Base-by-base conservation (phyloP, 2,888 invertebrate genomes). In the Heliconius ethilla region DNA sequence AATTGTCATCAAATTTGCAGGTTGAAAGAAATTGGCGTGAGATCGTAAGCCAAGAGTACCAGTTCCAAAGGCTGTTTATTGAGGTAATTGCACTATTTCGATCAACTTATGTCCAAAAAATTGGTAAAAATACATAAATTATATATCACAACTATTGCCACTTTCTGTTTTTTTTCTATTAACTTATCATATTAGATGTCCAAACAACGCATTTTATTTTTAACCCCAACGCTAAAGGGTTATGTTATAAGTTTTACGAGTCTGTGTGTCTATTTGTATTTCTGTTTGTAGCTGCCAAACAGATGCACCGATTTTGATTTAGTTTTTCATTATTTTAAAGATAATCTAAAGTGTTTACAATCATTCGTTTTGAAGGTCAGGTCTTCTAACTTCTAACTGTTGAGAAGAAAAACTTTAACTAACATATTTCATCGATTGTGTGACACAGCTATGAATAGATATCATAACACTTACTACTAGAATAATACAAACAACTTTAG, bases 1-100 rank as follows among this genome's bases (percentile, higher is more conserved):
- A n/a, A 59, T 22, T 70, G 18, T 11, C 22, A 9, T 70, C 3
- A 40, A 22, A 65, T 29, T 74, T 45, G 22, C 85, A 94, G 94
- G 91, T 92, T 22, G 92, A 92, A 55, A 95, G 97, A 82, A 97
- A 98, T 89, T 98, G 98, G 98, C 90, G 91, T 0, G 98, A 98
- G 91, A 97, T 98, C 1, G 89, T 94, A 0, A 95, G 94, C 76
- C 95, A 95, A 75, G 96, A 97, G 75, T 98, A 97, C 86, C 89
- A 97, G 82, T 99, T 98, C 90, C 97, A 98, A 87, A 95, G 97
- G 79, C 87, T 95, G 5, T 95, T 96, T 77, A 94, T 93, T 75
- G 98, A 98, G 93, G 95, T 96, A 83, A 81, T 81, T 25, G 75
- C 10, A 18, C 5, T 65, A 3, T 62, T 37, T 40, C 75, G 7